Percentiles rank a stretch among this genome's conserved stretches.
Evolutionary conservation across 2,797 vertebrate species (phyloP).

Genomic region (Ispidina picta): DNA sequence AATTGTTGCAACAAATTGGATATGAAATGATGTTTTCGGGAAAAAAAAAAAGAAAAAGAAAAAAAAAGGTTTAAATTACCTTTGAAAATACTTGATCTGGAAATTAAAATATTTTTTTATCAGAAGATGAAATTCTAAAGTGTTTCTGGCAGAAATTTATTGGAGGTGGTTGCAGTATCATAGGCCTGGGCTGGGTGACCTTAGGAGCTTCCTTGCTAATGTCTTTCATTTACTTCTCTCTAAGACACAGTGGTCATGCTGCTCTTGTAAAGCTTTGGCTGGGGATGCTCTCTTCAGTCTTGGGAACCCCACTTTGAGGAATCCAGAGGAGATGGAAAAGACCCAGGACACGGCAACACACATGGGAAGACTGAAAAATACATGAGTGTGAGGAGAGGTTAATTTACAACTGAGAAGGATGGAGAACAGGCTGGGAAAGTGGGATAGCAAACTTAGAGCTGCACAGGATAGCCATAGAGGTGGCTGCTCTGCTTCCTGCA

Average conservation of each 20-base stretch:
- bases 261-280: background rate
- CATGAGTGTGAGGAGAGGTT: background rate
- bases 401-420: background rate
- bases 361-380: background rate
- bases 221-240: background rate
- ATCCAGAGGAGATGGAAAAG: background rate
- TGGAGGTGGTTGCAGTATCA: background rate
- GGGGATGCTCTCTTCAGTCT: background rate
- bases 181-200: rapidly evolving
- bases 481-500: background rate
- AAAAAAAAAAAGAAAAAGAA: background rate
- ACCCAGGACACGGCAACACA: background rate
- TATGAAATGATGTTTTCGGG: background rate
- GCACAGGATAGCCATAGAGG: background rate
- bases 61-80: background rate
- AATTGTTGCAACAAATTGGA: background rate
- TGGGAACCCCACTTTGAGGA: background rate
- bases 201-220: background rate
- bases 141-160: background rate
- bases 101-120: background rate
- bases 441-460: background rate
- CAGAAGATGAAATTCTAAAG: background rate
- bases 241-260: background rate
- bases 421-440: background rate
- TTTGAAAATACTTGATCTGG: background rate